Evolutionary conservation across 2,888 invertebrate species (phyloP).

Genomic region (Agrotis clavis): DNA sequence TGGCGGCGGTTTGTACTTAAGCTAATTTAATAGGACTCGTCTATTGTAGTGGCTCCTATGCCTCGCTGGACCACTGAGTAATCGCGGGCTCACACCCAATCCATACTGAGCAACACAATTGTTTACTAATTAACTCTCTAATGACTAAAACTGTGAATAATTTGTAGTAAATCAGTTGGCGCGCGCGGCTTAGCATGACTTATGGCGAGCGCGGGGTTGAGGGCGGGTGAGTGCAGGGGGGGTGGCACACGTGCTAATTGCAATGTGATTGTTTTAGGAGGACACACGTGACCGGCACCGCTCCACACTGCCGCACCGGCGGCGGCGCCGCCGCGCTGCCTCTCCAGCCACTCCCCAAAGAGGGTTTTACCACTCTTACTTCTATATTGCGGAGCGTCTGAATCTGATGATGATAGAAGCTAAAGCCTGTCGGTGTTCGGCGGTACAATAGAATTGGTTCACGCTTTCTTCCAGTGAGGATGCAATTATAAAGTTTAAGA

Average conservation of each 20-base stretch:
- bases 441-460: too few species aligned
- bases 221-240: not conserved
- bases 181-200: constrained; percentile 56
- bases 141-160: constrained; percentile 68
- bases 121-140: constrained; percentile 63
- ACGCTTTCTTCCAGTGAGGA: too few species aligned
- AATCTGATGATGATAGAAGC: too few species aligned
- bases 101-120: constrained; percentile 60
- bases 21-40: constrained; percentile 31
- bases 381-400: too few species aligned
- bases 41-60: constrained; percentile 3
- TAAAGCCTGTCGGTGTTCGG: too few species aligned
- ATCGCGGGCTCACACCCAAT: constrained; percentile 61
- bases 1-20: constrained; percentile 1
- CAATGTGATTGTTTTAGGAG: constrained; percentile 60
- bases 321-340: too few species aligned
- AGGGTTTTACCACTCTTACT: too few species aligned
- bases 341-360: too few species aligned
- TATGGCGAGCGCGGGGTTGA: constrained; percentile 23
- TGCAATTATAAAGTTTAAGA: too few species aligned
- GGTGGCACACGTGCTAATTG: constrained; percentile 59
- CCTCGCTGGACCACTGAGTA: constrained; percentile 28
- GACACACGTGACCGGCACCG: constrained; percentile 11
- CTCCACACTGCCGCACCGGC: too few species aligned
- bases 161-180: constrained; percentile 62